These are phyloP conservation scores for Upupa epops DNA, from an alignment of 2,113 vertebrate species.

Conservation along the genomic window DNA sequence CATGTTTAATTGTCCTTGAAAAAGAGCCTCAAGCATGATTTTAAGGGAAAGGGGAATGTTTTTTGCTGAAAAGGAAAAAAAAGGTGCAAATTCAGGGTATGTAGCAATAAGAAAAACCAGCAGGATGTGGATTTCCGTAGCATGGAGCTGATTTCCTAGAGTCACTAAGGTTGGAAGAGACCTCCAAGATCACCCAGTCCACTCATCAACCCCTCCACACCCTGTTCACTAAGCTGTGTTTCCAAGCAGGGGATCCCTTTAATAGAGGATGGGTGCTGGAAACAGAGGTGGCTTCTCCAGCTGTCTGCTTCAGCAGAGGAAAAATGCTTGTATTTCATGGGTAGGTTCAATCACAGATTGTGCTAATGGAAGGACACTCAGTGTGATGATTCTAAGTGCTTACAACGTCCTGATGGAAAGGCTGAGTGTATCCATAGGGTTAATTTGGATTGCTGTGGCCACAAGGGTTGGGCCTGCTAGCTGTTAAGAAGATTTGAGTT, in stretches of 20 bases:
- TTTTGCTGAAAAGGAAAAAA: neutral
- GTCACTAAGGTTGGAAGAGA: too few relatives aligned
- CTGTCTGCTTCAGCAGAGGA: neutral
- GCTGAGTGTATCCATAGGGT: neutral
- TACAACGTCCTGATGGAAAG: neutral
- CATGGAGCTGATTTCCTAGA: too few relatives aligned
- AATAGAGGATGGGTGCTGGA: neutral
- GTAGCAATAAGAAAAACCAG: neutral
- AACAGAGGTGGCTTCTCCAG: neutral
- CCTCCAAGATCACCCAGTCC: too few relatives aligned
- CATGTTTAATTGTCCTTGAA: neutral
- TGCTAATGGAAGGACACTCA: neutral
- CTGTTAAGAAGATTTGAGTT: slow-evolving; percentile 55
- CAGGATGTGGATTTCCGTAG: too few relatives aligned
- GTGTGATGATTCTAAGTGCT: slow-evolving; percentile 26
- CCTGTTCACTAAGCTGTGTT: too few relatives aligned
- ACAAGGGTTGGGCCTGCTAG: slow-evolving; percentile 31
- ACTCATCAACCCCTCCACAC: too few relatives aligned
- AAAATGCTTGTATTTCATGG: neutral
- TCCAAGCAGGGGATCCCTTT: neutral
- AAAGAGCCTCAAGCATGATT: neutral
- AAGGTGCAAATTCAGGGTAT: neutral
- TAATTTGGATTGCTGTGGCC: slow-evolving; percentile 40
- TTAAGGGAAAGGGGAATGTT: neutral
- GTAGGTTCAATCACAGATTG: slow-evolving; percentile 1